Evolutionary conservation across 2,797 vertebrate species (phyloP).

Genomic region (Dicrostonyx torquatus): DNA sequence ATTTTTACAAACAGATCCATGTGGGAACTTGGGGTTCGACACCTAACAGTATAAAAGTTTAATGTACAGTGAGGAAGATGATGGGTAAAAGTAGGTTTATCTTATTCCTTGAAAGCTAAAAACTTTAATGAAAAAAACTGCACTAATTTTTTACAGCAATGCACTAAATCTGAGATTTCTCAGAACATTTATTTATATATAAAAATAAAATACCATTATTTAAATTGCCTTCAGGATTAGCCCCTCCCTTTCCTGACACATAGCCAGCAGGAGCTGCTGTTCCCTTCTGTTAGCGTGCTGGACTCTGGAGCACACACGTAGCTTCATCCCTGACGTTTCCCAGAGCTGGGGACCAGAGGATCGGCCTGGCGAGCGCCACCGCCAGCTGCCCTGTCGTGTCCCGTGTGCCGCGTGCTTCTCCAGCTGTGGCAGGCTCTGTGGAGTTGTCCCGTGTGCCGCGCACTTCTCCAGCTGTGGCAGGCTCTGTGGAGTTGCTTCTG

Average conservation of each 20-base stretch:
- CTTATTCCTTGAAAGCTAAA: constrained; percentile 87
- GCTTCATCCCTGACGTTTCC: constrained; percentile 57
- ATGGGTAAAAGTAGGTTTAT: constrained; percentile 87
- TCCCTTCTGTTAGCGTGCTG: constrained; percentile 79
- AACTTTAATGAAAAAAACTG: constrained; percentile 91
- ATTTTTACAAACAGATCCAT: constrained; percentile 84
- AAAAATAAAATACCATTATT: constrained; percentile 96
- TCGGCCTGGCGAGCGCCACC: constrained; percentile 62
- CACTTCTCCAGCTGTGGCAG: constrained; percentile 54
- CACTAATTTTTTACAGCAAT: constrained; percentile 97
- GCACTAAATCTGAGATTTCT: constrained; percentile 96
- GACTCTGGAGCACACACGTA: constrained; percentile 66
- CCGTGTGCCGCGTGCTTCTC: neutral
- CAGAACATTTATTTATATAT: constrained; percentile 97
- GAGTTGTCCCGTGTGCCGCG: constrained; percentile 59
- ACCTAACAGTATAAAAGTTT: constrained; percentile 85
- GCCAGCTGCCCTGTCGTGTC: constrained; percentile 64
- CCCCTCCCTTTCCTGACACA: constrained; percentile 82
- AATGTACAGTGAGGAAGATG: constrained; percentile 88
- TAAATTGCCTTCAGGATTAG: constrained; percentile 97
- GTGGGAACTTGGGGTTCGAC: constrained; percentile 85
- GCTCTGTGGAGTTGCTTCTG: constrained; percentile 67
- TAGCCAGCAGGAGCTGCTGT: constrained; percentile 83
- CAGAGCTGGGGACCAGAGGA: constrained; percentile 65
- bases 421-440: constrained; percentile 52